These are phyloP conservation scores for Harpagoxenus sublaevis DNA, from an alignment of 2,888 invertebrate species.

Conservation along the genomic window DNA sequence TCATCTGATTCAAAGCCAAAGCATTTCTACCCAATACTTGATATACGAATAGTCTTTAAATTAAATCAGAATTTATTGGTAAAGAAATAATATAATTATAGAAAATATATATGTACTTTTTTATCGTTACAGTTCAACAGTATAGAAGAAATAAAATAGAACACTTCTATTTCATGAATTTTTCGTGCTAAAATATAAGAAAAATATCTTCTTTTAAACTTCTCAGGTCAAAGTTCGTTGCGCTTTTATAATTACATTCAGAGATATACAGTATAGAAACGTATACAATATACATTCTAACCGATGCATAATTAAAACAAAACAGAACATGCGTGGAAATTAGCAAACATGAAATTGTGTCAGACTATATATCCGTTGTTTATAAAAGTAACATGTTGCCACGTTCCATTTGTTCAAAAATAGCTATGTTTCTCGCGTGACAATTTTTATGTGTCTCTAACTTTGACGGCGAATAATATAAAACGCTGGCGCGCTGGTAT, in stretches of 20 bases:
- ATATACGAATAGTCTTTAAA: not conserved
- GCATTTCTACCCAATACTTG: constrained; percentile 9
- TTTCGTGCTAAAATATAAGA: not conserved
- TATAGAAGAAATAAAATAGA: not conserved
- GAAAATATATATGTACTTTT: not conserved
- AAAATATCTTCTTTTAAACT: constrained; percentile 5
- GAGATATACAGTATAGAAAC: not conserved
- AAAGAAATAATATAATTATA: not conserved
- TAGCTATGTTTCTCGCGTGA: constrained; percentile 24
- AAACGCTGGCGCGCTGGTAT: not conserved
- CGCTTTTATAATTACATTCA: constrained; percentile 22
- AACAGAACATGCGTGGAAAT: constrained; percentile 36
- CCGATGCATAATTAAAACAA: constrained; percentile 53
- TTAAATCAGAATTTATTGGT: not conserved
- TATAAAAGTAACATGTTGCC: constrained; percentile 43
- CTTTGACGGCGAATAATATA: constrained; percentile 38
- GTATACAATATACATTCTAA: constrained; percentile 12
- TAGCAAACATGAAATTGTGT: constrained; percentile 44
- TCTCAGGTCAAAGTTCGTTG: constrained; percentile 21
- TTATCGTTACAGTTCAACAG: not conserved
- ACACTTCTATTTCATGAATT: not conserved
- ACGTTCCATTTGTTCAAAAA: constrained; percentile 27
- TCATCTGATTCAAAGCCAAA: constrained; percentile 49
- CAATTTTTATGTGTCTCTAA: constrained; percentile 31
- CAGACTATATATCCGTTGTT: constrained; percentile 23